These are phyloP conservation scores for Drosophila gaucha DNA, from an alignment of 2,888 invertebrate genomes.

Conservation along the genomic window DNA sequence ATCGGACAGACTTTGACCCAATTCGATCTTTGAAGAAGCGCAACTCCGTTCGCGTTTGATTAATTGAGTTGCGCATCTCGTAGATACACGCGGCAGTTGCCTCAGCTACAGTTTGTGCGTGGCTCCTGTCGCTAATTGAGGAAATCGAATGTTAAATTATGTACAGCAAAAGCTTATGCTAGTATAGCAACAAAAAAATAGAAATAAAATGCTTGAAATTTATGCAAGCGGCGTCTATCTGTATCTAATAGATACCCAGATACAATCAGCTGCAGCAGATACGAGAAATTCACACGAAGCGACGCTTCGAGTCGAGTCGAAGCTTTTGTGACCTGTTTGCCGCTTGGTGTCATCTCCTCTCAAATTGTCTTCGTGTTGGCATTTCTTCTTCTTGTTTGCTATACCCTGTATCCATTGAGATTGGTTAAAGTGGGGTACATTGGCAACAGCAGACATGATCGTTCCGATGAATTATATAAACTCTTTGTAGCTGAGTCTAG, in stretches of 20 bases:
- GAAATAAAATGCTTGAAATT: slow-evolving; percentile 36
- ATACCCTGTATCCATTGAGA: neutral
- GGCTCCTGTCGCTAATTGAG: slow-evolving; percentile 76
- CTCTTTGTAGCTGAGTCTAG: no score
- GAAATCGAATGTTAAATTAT: slow-evolving; percentile 80
- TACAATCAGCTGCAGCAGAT: slow-evolving; percentile 36
- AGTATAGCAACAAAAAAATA: neutral
- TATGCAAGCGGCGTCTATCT: slow-evolving; percentile 51
- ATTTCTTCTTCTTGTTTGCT: slow-evolving; percentile 9
- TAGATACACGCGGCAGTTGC: slow-evolving; percentile 42
- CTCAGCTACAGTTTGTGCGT: slow-evolving; percentile 45
- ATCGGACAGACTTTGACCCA: slow-evolving; percentile 75
- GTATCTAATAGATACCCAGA: slow-evolving; percentile 49
- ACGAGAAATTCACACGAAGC: slow-evolving; percentile 59
- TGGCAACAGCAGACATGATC: neutral
- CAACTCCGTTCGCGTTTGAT: slow-evolving; percentile 59
- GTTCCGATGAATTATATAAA: no score
- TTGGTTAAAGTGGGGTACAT: neutral
- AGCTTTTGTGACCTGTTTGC: slow-evolving; percentile 46
- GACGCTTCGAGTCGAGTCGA: neutral
- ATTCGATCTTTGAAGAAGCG: slow-evolving; percentile 62
- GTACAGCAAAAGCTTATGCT: slow-evolving; percentile 44
- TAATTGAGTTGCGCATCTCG: slow-evolving; percentile 73
- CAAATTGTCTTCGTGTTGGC: neutral
- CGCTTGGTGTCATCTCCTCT: slow-evolving; percentile 57